These are phyloP conservation scores for Peromyscus aztecus DNA, from an alignment of 2,797 vertebrate genomes.

Conservation along the genomic window DNA sequence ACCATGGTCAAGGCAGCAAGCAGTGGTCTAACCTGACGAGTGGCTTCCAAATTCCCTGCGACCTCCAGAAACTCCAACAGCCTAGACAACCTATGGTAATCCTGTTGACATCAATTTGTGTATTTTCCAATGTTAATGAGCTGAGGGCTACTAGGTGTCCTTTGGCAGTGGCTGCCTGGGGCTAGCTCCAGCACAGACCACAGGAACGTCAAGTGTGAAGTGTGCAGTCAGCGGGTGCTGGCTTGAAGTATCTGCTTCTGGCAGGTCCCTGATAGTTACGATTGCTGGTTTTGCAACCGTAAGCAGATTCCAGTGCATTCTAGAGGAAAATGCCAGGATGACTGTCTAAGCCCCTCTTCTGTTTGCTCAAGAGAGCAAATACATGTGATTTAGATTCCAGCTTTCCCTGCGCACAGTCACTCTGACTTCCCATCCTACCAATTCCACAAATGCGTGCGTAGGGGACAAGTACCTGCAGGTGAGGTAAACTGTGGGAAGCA, in stretches of 20 bases:
- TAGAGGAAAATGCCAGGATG: not conserved
- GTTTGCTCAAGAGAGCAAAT: not conserved
- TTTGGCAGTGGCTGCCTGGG: too few species aligned
- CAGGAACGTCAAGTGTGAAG: accelerated
- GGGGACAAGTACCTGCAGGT: not conserved
- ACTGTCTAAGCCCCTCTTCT: not conserved
- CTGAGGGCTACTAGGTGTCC: not conserved
- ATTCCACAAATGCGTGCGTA: accelerated
- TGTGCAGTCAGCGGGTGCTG: accelerated
- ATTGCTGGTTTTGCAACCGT: not conserved
- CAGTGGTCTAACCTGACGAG: accelerated
- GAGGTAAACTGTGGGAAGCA: not conserved
- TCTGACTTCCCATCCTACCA: not conserved
- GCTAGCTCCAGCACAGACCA: not conserved
- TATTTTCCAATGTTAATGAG: not conserved
- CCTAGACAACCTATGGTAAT: not conserved
- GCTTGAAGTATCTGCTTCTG: not conserved
- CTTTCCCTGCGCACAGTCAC: not conserved
- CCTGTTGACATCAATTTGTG: not conserved
- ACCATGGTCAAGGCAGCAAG: not conserved
- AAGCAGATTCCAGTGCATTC: not conserved
- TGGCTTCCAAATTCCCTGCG: not conserved
- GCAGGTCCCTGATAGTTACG: not conserved
- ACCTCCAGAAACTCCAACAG: not conserved
- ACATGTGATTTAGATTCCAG: accelerated